A percentile compares a stretch with the other conserved stretches of the same genome.
These are phyloP conservation scores for Naso thynnoides DNA, from an alignment of 2,797 vertebrate genomes.

Conservation along the genomic window DNA sequence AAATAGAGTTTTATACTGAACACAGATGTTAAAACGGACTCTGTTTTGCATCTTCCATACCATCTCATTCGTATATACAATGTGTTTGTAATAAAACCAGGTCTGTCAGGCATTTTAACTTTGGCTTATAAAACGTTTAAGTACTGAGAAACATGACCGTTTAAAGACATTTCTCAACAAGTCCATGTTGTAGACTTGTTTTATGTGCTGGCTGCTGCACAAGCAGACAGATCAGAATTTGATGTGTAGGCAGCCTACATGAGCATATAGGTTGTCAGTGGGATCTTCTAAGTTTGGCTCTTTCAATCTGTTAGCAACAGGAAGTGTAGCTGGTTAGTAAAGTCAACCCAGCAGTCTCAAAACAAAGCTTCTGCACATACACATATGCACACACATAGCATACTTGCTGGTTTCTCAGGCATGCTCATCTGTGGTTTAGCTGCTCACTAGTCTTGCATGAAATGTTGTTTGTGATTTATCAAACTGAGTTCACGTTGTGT, in stretches of 20 bases:
- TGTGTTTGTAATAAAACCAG: background rate
- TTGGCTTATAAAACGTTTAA: constrained; percentile 23
- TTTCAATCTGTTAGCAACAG: background rate
- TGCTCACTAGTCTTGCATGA: constrained; percentile 1
- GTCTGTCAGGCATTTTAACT: constrained; percentile 3
- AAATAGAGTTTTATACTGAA: constrained; percentile 7
- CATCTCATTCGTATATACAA: background rate
- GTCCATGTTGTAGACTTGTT: constrained; percentile 27
- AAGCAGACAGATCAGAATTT: constrained; percentile 16
- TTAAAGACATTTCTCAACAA: constrained; percentile 23
- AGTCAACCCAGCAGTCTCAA: background rate
- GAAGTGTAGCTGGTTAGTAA: constrained; percentile 1
- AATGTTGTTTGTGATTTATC: background rate
- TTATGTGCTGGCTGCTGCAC: constrained; percentile 21
- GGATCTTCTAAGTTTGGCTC: constrained; percentile 9
- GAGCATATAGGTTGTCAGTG: background rate
- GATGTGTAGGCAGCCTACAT: background rate
- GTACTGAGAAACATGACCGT: constrained; percentile 22
- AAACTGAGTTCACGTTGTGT: constrained; percentile 7
- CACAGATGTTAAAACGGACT: background rate
- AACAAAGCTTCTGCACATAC: background rate
- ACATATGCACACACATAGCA: background rate
- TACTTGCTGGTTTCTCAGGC: background rate
- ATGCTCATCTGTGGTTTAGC: constrained; percentile 9
- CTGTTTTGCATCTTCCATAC: background rate